Conservation (phyloP, 2,888 invertebrate species). For the Glaucopsyche alexis region DNA sequence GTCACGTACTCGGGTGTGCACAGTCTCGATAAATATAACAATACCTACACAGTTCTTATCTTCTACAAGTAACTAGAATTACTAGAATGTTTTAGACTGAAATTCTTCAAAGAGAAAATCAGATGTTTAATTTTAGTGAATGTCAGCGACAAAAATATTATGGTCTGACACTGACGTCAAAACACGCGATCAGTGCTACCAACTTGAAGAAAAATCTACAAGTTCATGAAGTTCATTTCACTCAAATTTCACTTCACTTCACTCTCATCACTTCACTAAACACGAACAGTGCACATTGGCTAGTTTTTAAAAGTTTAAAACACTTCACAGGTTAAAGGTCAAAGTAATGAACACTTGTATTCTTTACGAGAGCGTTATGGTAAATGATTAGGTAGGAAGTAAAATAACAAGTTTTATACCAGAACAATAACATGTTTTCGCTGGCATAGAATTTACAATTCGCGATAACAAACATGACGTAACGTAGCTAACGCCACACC, state of each 20-base stretch:
- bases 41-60: constrained; percentile 1
- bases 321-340: background rate
- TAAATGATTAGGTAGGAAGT: constrained; percentile 41
- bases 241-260: background rate
- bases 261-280: background rate
- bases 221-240: background rate
- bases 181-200: constrained; percentile 64
- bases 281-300: background rate
- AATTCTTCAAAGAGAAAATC: constrained; percentile 6
- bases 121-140: constrained; percentile 12
- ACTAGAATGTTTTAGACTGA: background rate
- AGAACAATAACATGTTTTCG: constrained; percentile 60
- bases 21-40: background rate
- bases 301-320: background rate
- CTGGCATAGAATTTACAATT: constrained; percentile 38
- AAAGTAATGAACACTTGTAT: background rate
- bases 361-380: constrained; percentile 39
- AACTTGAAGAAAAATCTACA: constrained; percentile 50
- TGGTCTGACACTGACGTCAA: constrained; percentile 53
- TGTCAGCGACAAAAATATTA: constrained; percentile 21
- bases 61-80: background rate
- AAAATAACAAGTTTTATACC: constrained; percentile 50
- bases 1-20: constrained; percentile 39
- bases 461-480: constrained; percentile 36
- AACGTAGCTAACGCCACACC: constrained; percentile 49